Evolutionary conservation across 1,140 invertebrate genomes (phyloP).

Genomic region (Pygmarrhopalites habei): DNA sequence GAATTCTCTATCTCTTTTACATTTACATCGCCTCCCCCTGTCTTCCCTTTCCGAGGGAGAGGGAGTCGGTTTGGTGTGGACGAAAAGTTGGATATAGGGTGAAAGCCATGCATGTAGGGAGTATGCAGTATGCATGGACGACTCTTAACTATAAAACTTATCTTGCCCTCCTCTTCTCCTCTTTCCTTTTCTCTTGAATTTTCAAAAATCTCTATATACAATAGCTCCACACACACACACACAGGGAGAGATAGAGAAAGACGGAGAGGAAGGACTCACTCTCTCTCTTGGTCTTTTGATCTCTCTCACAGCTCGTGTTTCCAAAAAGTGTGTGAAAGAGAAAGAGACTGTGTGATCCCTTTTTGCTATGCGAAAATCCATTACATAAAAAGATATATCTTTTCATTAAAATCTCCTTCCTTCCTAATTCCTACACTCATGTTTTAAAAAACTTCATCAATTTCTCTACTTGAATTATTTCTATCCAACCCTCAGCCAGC

Average conservation of each 20-base stretch:
- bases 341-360: slow-evolving; percentile 28
- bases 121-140: no score
- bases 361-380: slow-evolving; percentile 38
- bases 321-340: slow-evolving; percentile 24
- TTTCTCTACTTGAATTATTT: slow-evolving; percentile 32
- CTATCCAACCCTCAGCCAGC: slow-evolving; percentile 3
- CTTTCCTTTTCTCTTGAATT: no score
- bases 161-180: no score
- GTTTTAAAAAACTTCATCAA: slow-evolving; percentile 39
- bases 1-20: not conserved
- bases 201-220: no score
- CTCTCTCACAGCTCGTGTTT: slow-evolving; percentile 31
- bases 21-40: not conserved
- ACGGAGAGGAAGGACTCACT: slow-evolving; percentile 3
- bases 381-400: slow-evolving; percentile 41
- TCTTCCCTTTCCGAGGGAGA: no score
- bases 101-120: no score
- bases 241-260: not conserved
- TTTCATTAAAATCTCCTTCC: slow-evolving; percentile 40
- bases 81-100: no score
- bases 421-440: slow-evolving; percentile 39
- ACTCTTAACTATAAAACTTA: no score
- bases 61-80: no score
- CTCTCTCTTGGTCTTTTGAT: slow-evolving; percentile 31
- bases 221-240: no score